Base-by-base conservation (phyloP, 2,797 vertebrate genomes). In the Sebastes itinus region DNA sequence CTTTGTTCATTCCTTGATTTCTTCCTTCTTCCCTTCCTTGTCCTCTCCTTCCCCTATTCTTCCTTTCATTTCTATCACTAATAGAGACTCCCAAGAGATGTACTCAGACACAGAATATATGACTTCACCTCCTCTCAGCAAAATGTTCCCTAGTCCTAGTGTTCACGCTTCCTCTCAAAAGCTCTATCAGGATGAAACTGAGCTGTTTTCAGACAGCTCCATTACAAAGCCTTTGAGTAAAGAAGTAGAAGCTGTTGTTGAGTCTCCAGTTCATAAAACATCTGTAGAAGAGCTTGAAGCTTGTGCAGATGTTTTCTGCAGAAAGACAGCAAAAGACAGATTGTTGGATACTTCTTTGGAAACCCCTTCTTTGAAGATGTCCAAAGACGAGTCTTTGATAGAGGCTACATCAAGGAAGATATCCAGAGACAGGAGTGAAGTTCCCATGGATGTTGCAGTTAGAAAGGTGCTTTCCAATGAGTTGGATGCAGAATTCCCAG, bases 81-180 rank as follows among this genome's bases (percentile, higher is more conserved):
- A 88, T 86, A 99, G 99, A 96, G 96, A 98, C 88, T 96, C 96
- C 46, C 95, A 96, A 82, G 98, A 99, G 91, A 94, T 94, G 70
- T 95, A 92, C 91, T 96, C 96, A 14, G 97, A 99, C 88, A 91
- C 96, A 89, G 97, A 99, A 77, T 97, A 96, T 83, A 93, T 97
- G 84, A 95, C 96, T 54, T 81, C 91, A 64, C 28, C 96, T 69
- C 92, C 97, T 42, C 90, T 92, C 62, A 95, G 96, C 92, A 97
- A 97, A 93, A 97, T 95, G 46, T 97, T 96, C 94, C 89, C 95
- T 80, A 84, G 94, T 63, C 11, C 94, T 25, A 32, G 82, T 38
- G 93, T 85, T 90, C 96, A 93, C 84, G 30, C 69, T 87, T 80
- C 92, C 22, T 69, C 90, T 82, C 87, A 84, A 72, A 95, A 92